Base-by-base conservation (phyloP, 2,797 vertebrate species). In the Myotis daubentonii region DNA sequence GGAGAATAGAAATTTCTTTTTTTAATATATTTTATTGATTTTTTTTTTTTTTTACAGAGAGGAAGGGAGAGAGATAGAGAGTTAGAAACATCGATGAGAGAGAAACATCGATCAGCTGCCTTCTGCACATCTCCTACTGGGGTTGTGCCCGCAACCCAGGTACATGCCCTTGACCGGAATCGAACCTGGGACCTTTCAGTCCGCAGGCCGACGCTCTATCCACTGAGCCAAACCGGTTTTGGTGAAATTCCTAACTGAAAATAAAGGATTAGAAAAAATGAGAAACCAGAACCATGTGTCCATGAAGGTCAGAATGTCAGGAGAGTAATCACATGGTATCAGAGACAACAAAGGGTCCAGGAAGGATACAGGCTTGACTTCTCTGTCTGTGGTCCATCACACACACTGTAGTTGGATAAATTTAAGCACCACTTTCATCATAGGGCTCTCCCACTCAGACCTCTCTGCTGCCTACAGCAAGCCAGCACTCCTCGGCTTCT, bases 201-300 rank as follows among this genome's bases (percentile, higher is more conserved):
- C n/a, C n/a, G n/a, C n/a, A n/a, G n/a, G n/a, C n/a, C n/a, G n/a
- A n/a, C n/a, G n/a, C n/a, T n/a, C n/a, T n/a, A n/a, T n/a, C n/a
- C n/a, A n/a, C n/a, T n/a, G n/a, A n/a, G n/a, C n/a, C n/a, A n/a
- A n/a, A n/a, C n/a, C n/a, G n/a, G n/a, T n/a, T n/a, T n/a, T n/a
- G n/a, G n/a, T n/a, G 30, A 79, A 78, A 82, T 72, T 91, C 89
- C 47, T 51, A 86, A 68, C 22, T 17, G 47, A 94, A 94, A 92
- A 81, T 80, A 82, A 76, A 84, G 15, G 82, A 87, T 68, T 66
- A 57, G 30, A 93, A 72, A 89, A 89, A 41, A 57, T 28, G 53
- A 81, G 20, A 94, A 79, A 7, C 57, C n/a, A 38, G 30, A 92
- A 7, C 49, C 71, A 15, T 17, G 55, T 87, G 30, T 57, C 28